These are phyloP conservation scores for Nothoprocta perdicaria DNA, from an alignment of 2,113 vertebrate genomes.

Conservation along the genomic window DNA sequence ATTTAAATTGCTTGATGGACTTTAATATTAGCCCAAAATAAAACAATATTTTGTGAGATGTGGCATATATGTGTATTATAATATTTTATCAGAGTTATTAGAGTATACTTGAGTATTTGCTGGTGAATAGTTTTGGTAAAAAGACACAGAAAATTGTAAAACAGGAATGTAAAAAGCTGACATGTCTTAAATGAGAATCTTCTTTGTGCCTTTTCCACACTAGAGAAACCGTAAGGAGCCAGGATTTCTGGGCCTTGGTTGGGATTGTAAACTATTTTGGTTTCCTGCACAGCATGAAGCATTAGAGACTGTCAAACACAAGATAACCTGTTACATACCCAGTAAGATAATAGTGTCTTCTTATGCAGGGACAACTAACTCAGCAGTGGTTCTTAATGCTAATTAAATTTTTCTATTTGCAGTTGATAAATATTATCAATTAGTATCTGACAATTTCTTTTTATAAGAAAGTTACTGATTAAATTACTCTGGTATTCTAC, in stretches of 20 bases:
- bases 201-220: background rate
- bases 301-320: background rate
- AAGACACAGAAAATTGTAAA: background rate
- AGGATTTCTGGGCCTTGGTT: background rate
- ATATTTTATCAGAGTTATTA: background rate
- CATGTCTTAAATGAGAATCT: background rate
- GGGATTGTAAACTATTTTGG: background rate
- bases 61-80: background rate
- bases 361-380: background rate
- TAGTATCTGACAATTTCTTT: background rate
- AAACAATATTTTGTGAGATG: background rate
- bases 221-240: background rate
- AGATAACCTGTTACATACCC: background rate
- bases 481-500: background rate
- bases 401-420: background rate
- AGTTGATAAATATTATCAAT: background rate
- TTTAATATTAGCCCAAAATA: background rate
- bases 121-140: background rate
- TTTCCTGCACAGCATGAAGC: background rate
- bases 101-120: background rate
- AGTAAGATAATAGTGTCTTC: background rate
- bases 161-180: background rate
- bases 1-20: background rate
- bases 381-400: background rate
- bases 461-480: background rate